phyloP scores from a whole-genome alignment of 2,113 vertebrate genomes.

The Erpornis zantholeuca region DNA sequence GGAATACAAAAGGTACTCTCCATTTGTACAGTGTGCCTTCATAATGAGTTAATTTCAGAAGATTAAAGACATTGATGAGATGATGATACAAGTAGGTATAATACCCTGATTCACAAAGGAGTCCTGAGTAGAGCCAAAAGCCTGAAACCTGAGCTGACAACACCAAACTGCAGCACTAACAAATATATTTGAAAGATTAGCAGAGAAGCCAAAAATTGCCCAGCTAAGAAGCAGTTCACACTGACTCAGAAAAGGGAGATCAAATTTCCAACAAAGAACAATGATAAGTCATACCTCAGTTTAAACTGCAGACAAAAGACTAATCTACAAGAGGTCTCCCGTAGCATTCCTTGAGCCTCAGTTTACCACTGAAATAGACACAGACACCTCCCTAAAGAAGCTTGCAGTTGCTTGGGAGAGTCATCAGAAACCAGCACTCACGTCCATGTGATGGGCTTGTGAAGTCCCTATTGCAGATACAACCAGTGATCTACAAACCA shows the following conservation, averaged over 20 bases:
- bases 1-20: neutral
- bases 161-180: neutral
- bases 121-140: neutral
- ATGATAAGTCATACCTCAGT: neutral
- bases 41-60: neutral
- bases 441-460: neutral
- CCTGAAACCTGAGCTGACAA: neutral
- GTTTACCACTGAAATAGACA: neutral
- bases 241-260: neutral
- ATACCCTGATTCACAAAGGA: conserved; percentile 8
- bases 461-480: neutral
- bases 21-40: neutral
- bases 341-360: neutral
- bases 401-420: neutral
- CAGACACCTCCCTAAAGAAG: neutral
- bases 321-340: neutral
- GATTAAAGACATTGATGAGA: neutral
- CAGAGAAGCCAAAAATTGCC: neutral
- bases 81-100: neutral
- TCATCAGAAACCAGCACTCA: neutral
- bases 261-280: neutral
- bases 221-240: neutral
- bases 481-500: neutral
- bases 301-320: neutral
- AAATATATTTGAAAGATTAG: neutral